Conservation (phyloP, 2,797 vertebrate species). For the Orestias chungarensis region DNA sequence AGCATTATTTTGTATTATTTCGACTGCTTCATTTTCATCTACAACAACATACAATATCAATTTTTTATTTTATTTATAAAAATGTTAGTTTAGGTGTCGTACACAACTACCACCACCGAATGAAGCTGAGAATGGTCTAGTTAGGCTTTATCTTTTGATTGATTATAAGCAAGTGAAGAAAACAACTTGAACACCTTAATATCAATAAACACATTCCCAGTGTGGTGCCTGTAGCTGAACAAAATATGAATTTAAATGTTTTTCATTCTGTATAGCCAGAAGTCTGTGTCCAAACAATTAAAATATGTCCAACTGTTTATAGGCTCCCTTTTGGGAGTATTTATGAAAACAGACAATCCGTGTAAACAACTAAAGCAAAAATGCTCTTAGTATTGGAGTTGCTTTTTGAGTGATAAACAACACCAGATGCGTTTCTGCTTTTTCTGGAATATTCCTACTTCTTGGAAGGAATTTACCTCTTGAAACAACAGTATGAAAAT, state of each 20-base stretch:
- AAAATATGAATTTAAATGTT: not conserved
- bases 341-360: not conserved
- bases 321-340: not conserved
- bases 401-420: not conserved
- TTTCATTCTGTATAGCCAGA: not conserved
- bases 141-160: not conserved
- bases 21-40: not conserved
- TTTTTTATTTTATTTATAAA: not conserved
- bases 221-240: not conserved
- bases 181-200: not conserved
- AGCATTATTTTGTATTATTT: not conserved
- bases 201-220: not conserved
- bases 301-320: not conserved
- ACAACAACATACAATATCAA: not conserved
- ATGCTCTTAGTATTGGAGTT: not conserved
- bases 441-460: not conserved
- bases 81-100: not conserved
- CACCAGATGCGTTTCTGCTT: not conserved
- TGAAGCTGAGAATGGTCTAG: not conserved
- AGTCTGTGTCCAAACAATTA: not conserved
- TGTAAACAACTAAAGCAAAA: not conserved
- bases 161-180: not conserved
- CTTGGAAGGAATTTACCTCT: not conserved
- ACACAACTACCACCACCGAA: not conserved
- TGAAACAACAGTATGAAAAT: not conserved